Base-by-base conservation (phyloP, 2,797 vertebrate species). In the Acanthopagrus latus region DNA sequence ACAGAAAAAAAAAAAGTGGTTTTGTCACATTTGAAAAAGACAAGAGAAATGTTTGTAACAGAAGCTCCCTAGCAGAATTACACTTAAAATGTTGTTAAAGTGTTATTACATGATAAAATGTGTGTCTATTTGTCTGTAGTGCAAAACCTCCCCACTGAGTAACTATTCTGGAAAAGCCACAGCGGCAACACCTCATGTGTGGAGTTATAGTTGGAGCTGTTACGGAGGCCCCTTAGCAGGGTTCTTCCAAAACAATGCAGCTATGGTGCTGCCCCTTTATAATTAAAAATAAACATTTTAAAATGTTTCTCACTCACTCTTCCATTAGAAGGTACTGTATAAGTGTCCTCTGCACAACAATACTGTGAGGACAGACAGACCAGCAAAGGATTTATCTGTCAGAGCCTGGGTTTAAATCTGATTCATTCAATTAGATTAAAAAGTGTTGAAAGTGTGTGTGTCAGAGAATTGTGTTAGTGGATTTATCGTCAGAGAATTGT, bases 161-260 rank as follows among this genome's bases (percentile, higher is more conserved):
- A 21, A 66, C 77, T 81, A 82, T 78, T 84, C 62, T 76, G n/a
- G 56, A 74, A 76, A 52, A 55, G 64, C 20, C 62, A 48, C 64
- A 73, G 60, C 64, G 71, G 58, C 47, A 74, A 74, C 78, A 54
- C 54, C 55, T 86, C 50, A 18, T 69, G 43, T 65, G 75, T 64
- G 20, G 27, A 62, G 60, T 54, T 75, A 21, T n/a, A 59, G 64
- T 74, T 64, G 44, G 52, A 77, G 29, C 54, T 76, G 68, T 74
- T 86, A 74, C 41, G 12, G 62, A 71, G 47, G 63, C 18, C 44
- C 8, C 52, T 58, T 74, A 57, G 2, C 54, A 29, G 9, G 25
- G 56, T 23, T 46, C 55, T 78, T 54, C 56, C 52, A 17, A 50
- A 48, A 59, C 10, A 58, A 11, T 56, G 44, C 25, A 52, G 11